phyloP scores from a whole-genome alignment of 2,888 invertebrate species.

The Cephus runcator region DNA sequence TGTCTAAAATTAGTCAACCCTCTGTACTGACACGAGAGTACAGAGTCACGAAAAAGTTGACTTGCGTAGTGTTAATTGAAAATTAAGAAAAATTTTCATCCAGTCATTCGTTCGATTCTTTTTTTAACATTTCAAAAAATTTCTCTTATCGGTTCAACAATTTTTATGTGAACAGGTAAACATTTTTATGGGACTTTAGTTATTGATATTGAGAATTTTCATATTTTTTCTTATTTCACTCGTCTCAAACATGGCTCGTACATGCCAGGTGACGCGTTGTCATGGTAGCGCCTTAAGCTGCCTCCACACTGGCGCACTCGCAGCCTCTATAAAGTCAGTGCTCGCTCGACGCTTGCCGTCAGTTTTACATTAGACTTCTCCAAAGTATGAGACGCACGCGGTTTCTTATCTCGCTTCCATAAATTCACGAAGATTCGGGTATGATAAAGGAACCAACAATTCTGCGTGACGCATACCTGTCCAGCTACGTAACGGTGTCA shows the following conservation, averaged over 20 bases:
- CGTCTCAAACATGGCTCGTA: background rate
- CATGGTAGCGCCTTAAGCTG: slow-evolving; percentile 29
- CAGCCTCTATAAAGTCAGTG: slow-evolving; percentile 48
- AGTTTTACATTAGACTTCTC: slow-evolving; percentile 47
- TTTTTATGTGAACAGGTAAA: background rate
- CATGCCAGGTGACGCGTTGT: slow-evolving; percentile 33
- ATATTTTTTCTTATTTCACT: background rate
- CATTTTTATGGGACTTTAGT: background rate
- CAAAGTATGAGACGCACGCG: slow-evolving; percentile 33
- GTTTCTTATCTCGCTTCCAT: background rate
- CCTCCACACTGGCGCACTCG: slow-evolving; percentile 11
- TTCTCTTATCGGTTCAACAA: background rate
- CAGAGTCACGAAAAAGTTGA: background rate
- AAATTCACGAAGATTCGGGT: background rate
- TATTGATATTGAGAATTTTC: background rate
- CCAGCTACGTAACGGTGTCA: too few relatives aligned
- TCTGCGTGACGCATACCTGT: too few relatives aligned
- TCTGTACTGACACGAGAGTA: background rate
- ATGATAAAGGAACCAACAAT: too few relatives aligned
- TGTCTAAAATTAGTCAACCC: background rate
- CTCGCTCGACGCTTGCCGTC: slow-evolving; percentile 42
- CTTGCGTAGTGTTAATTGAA: background rate
- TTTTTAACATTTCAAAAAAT: background rate
- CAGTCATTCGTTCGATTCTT: background rate
- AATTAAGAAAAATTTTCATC: background rate